These are phyloP conservation scores for Metellina segmentata DNA, from an alignment of 2,888 invertebrate species.

Conservation along the genomic window DNA sequence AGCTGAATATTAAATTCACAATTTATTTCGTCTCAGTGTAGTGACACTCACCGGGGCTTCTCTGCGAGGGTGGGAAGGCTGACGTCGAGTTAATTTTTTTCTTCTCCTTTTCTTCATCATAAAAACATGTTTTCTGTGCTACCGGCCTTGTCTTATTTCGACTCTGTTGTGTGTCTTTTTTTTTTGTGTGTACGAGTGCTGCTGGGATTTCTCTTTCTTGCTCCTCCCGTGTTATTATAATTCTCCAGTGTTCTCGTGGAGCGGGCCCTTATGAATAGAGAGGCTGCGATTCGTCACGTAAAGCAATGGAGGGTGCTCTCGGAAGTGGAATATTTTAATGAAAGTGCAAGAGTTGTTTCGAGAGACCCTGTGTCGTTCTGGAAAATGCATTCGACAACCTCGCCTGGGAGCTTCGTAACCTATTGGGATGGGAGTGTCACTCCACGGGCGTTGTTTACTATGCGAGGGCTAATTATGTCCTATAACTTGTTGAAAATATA, in stretches of 20 bases:
- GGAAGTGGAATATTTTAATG: background rate
- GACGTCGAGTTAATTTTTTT: conserved; percentile 54
- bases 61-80: conserved; percentile 2
- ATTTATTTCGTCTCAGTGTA: conserved; percentile 71
- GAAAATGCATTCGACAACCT: no score
- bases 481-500: no score
- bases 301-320: background rate
- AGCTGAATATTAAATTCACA: conserved; percentile 77
- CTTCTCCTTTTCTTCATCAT: conserved; percentile 45
- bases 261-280: background rate
- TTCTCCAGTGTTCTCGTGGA: background rate
- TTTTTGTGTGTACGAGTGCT: background rate
- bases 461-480: no score
- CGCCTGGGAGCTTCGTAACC: no score
- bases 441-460: no score
- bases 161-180: background rate
- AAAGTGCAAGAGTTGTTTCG: background rate
- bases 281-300: background rate
- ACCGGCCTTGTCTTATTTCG: background rate
- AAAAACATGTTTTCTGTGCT: conserved; percentile 48
- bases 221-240: background rate
- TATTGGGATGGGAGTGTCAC: no score
- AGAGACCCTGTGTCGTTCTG: no score
- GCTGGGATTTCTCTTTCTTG: background rate
- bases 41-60: conserved; percentile 44